Evolutionary conservation across 2,113 vertebrate genomes (phyloP).

Genomic region (Sturnus vulgaris): DNA sequence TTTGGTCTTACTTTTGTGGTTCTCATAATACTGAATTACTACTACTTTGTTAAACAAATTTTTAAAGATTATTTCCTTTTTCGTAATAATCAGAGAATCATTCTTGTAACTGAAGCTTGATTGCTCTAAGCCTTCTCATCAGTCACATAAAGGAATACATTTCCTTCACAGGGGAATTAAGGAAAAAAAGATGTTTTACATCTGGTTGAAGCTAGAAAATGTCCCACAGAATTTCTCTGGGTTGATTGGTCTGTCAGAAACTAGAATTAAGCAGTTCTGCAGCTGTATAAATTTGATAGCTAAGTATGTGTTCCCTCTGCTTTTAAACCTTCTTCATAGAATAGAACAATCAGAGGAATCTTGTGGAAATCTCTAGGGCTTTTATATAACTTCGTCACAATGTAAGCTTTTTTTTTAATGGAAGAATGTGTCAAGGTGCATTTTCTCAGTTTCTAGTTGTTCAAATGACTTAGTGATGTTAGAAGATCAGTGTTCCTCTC

Average conservation of each 20-base stretch:
- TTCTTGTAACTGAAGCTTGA: not conserved
- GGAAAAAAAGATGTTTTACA: not conserved
- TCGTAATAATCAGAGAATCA: not conserved
- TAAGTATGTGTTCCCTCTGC: not conserved
- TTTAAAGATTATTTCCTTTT: not conserved
- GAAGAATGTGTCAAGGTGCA: not conserved
- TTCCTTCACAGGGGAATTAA: not conserved
- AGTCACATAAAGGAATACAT: not conserved
- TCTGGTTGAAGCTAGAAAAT: not conserved
- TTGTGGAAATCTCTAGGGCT: not conserved
- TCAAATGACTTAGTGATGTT: not conserved
- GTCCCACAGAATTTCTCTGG: not conserved
- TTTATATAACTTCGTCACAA: not conserved
- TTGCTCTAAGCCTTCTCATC: not conserved
- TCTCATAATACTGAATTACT: not conserved
- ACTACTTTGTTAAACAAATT: not conserved
- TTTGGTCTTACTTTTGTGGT: not conserved
- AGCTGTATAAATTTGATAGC: not conserved
- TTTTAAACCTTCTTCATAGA: not conserved
- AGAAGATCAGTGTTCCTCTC: not conserved
- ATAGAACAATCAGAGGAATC: not conserved
- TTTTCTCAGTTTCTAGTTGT: not conserved
- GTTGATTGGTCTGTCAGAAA: not conserved
- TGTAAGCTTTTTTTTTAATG: not conserved
- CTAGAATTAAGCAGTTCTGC: not conserved